phyloP scores from a whole-genome alignment of 2,797 vertebrate genomes.

The Eurystomus glaucurus region DNA sequence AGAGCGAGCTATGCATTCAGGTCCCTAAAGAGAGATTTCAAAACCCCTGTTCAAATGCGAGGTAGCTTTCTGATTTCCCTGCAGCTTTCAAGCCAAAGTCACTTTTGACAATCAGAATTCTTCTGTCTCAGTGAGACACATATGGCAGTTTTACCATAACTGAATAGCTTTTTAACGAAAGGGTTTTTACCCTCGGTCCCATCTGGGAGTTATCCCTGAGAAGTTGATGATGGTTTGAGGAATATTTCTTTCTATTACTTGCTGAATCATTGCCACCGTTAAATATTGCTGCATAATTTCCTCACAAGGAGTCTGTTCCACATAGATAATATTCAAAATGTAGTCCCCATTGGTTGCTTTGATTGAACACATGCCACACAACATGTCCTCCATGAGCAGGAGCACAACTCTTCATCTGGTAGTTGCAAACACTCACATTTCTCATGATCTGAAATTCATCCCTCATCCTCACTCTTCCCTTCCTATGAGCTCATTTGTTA shows the following conservation, averaged over 20 bases:
- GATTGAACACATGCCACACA: constrained; percentile 39
- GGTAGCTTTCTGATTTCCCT: constrained; percentile 56
- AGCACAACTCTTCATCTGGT: constrained; percentile 4
- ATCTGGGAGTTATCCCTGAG: constrained; percentile 51
- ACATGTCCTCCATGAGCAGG: constrained; percentile 15
- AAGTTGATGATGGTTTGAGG: constrained; percentile 47
- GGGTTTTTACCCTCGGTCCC: constrained; percentile 48
- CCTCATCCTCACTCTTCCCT: background rate
- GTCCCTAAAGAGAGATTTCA: constrained; percentile 58
- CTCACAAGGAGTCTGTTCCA: constrained; percentile 47
- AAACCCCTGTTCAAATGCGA: constrained; percentile 37
- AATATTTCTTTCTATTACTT: constrained; percentile 48
- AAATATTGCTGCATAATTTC: constrained; percentile 61
- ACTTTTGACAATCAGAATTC: constrained; percentile 51
- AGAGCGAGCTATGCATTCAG: constrained; percentile 45
- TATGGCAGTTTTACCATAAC: constrained; percentile 55
- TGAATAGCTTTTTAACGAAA: constrained; percentile 65
- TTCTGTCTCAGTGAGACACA: constrained; percentile 43
- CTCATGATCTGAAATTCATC: background rate
- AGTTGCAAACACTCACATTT: background rate
- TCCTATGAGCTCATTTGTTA: background rate
- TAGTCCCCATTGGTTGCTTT: constrained; percentile 37
- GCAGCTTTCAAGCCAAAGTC: constrained; percentile 56
- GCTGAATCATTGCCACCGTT: constrained; percentile 63
- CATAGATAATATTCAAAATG: constrained; percentile 49